Percentiles rank a stretch among this genome's conserved stretches.
These are phyloP conservation scores for Sebastes aleutianus DNA, from an alignment of 2,797 vertebrate genomes.

Conservation along the genomic window DNA sequence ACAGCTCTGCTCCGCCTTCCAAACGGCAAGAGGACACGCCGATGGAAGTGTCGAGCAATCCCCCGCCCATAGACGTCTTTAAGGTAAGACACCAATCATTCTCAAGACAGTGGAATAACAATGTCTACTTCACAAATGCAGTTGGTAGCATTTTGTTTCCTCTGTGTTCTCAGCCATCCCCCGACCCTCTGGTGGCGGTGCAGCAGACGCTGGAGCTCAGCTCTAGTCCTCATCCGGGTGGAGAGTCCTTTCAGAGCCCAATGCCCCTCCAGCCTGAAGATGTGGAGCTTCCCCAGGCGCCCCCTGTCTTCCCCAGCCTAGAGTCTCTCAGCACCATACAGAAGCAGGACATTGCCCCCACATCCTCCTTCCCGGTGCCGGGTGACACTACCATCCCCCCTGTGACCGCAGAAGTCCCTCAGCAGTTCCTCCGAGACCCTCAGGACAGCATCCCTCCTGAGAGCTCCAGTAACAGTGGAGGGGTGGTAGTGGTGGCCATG, in stretches of 20 bases:
- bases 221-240: slow-evolving; percentile 82
- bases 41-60: slow-evolving; percentile 94
- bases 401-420: slow-evolving; percentile 91
- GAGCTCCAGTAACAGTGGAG: slow-evolving; percentile 66
- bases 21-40: slow-evolving; percentile 95
- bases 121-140: not conserved
- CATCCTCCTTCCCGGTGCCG: slow-evolving; percentile 88
- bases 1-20: slow-evolving; percentile 81
- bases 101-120: not conserved
- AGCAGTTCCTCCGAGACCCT: slow-evolving; percentile 87
- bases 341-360: slow-evolving; percentile 90
- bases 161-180: slow-evolving; percentile 71
- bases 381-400: slow-evolving; percentile 86
- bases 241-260: slow-evolving; percentile 86
- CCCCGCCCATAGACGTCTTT: slow-evolving; percentile 84
- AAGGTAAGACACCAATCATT: slow-evolving; percentile 75
- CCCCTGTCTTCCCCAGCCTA: slow-evolving; percentile 85
- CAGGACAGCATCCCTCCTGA: slow-evolving; percentile 89
- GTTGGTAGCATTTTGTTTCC: slow-evolving; percentile 4
- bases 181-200: slow-evolving; percentile 86
- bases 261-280: slow-evolving; percentile 90
- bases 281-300: slow-evolving; percentile 86
- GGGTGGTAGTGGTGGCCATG: slow-evolving; percentile 87
- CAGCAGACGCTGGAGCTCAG: slow-evolving; percentile 90
- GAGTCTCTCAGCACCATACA: slow-evolving; percentile 90